phyloP scores from a whole-genome alignment of 1,140 invertebrate species.

The Drosophila jambulina region DNA sequence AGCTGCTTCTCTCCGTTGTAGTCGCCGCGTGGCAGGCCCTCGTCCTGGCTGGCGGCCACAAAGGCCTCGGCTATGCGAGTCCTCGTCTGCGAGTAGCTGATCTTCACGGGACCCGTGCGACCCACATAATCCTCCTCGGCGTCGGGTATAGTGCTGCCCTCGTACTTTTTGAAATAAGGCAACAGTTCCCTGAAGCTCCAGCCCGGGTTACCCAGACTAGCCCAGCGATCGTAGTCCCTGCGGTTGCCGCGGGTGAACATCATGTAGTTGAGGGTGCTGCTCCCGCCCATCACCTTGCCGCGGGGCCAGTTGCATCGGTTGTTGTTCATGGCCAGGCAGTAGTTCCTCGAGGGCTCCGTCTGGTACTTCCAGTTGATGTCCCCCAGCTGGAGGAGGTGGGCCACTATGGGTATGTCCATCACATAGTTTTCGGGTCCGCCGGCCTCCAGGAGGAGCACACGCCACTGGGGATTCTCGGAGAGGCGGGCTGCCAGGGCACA shows the following conservation, averaged over 20 bases:
- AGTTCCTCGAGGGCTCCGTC: conserved; percentile 87
- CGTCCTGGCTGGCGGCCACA: conserved; percentile 88
- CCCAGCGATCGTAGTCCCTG: conserved; percentile 93
- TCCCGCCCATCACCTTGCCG: conserved; percentile 93
- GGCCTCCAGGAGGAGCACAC: conserved; percentile 90
- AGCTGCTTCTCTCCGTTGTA: conserved; percentile 89
- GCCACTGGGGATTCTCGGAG: conserved; percentile 87
- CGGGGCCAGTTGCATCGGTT: conserved; percentile 89
- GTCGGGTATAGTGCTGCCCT: conserved; percentile 88
- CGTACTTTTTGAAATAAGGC: conserved; percentile 92
- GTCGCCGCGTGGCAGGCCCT: conserved; percentile 89
- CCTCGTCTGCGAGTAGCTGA: conserved; percentile 86
- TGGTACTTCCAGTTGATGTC: conserved; percentile 90
- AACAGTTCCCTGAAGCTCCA: conserved; percentile 93
- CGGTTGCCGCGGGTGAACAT: conserved; percentile 93
- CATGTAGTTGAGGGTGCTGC: conserved; percentile 92
- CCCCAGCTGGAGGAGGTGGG: conserved; percentile 87
- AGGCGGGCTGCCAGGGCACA: conserved; percentile 89
- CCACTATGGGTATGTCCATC: conserved; percentile 89
- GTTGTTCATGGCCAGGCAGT: conserved; percentile 85
- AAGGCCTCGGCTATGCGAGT: conserved; percentile 89
- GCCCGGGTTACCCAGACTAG: conserved; percentile 89
- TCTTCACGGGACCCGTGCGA: conserved; percentile 86
- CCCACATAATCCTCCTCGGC: conserved; percentile 86
- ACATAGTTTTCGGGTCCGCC: conserved; percentile 87